Evolutionary conservation across 2,113 vertebrate species (phyloP).

Genomic region (Argyrosomus japonicus): DNA sequence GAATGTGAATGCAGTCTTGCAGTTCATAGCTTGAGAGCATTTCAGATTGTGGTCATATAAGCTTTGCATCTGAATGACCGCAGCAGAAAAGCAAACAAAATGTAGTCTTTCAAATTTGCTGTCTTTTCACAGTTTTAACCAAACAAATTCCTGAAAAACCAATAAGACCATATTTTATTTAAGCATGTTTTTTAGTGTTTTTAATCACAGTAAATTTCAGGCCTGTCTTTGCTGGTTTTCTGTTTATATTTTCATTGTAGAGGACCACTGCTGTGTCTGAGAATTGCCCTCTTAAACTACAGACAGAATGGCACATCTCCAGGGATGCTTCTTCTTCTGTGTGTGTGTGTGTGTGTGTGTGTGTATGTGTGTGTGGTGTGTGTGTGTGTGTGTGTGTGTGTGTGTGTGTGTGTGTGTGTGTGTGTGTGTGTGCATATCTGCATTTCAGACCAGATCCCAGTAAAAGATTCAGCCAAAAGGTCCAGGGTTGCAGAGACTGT

Average conservation of each 20-base stretch:
- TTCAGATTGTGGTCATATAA: constrained; percentile 3
- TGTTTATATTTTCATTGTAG: constrained; percentile 61
- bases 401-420: neutral
- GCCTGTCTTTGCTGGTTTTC: neutral
- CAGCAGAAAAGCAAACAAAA: neutral
- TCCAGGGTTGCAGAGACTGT: constrained; percentile 65
- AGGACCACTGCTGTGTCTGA: constrained; percentile 67
- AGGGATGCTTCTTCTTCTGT: constrained; percentile 58
- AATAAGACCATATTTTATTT: constrained; percentile 13
- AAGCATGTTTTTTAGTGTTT: constrained; percentile 13
- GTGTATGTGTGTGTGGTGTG: constrained; percentile 15
- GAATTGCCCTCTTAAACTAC: constrained; percentile 62
- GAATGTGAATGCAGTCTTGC: neutral
- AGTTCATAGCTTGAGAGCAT: neutral
- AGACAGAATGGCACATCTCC: constrained; percentile 61
- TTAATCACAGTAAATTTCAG: constrained; percentile 35
- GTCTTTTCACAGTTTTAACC: constrained; percentile 33
- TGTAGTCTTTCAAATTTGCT: neutral
- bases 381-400: constrained; percentile 14
- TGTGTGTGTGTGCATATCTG: constrained; percentile 12
- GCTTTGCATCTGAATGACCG: constrained; percentile 21
- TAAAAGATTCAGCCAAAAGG: constrained; percentile 75
- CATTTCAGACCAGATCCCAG: constrained; percentile 65
- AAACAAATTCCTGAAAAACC: constrained; percentile 17
- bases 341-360: neutral